Evolutionary conservation across 2,797 vertebrate genomes (phyloP).

Genomic region (Sphenodon punctatus): DNA sequence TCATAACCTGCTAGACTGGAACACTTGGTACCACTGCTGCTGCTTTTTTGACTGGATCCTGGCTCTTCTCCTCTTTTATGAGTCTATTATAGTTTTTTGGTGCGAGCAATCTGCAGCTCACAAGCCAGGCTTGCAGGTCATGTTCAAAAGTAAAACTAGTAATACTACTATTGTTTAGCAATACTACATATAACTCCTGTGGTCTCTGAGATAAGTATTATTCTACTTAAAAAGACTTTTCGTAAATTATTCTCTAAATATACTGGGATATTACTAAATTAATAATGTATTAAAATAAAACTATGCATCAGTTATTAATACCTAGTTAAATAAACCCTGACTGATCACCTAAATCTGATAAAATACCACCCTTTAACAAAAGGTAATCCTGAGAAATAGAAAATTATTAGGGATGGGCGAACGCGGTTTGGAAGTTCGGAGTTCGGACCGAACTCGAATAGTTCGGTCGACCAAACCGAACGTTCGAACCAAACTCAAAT

Average conservation of each 20-base stretch:
- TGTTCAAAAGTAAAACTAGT: too few species aligned
- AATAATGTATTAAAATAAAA: background rate
- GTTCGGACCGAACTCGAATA: too few species aligned
- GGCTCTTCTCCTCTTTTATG: constrained; percentile 10
- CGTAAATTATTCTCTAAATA: background rate
- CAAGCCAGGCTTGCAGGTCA: background rate
- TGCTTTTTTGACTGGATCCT: background rate
- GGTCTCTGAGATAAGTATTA: background rate
- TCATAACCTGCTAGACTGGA: constrained; percentile 29
- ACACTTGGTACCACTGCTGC: background rate
- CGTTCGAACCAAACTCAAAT: too few species aligned
- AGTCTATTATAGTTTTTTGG: constrained; percentile 10
- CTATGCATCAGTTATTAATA: background rate
- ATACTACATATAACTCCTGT: background rate
- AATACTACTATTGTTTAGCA: too few species aligned
- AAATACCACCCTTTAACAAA: background rate
- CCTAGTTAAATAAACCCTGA: background rate
- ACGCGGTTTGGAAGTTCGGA: too few species aligned
- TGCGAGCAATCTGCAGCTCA: background rate
- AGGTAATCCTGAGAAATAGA: too few species aligned
- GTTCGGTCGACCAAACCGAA: too few species aligned
- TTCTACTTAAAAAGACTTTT: background rate
- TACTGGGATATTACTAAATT: background rate
- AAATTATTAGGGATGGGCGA: too few species aligned
- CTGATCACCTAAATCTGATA: background rate